Evolutionary conservation across 2,113 vertebrate species (phyloP), one percentile per base, ranked within the genome.

Genomic region (Caloenas nicobarica): DNA sequence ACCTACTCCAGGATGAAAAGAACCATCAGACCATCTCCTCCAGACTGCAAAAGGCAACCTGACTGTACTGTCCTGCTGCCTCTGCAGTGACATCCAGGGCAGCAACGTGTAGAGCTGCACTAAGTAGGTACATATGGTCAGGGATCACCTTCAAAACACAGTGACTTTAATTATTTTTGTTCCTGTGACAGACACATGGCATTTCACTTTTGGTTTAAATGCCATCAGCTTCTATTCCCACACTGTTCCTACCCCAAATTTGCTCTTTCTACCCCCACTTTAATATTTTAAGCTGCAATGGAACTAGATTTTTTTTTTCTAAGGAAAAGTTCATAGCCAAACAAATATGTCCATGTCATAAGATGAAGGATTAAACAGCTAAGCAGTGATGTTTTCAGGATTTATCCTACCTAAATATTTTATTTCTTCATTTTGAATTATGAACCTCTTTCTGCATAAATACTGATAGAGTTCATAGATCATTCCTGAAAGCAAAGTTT

Each of bases 321-420:
- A 64, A 93, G 26, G 38, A 83, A 74, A 62, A 90, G 29, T 93
- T 71, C 13, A 11, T 84, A 83, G 57, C 61, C 61, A 78, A 85
- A 79, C 28, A 89, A 95, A 81, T 80, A 86, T 10, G 28, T 40
- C 85, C 44, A 10, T 85, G 79, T 77, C 70, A 71, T 60, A 89
- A 93, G 36, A 91, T 92, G 70, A 96, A 76, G 60, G 50, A 91
- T 83, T 83, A 29, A 29, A 83, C 64, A 81, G 86, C 46, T 61
- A 83, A 94, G 70, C 74, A 94, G 66, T 69, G 79, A 85, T 56
- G 82, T 65, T 90, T 74, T 79, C 88, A 81, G 62, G 64, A 95
- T 95, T 95, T 93, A 90, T 95, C 83, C 85, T 71, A 56, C 64
- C 81, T 85, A 93, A 95, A 93, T 82, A 95, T 94, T 96, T 95